Conservation (phyloP, 2,797 vertebrate genomes). For the Myotis pilosus region DNA sequence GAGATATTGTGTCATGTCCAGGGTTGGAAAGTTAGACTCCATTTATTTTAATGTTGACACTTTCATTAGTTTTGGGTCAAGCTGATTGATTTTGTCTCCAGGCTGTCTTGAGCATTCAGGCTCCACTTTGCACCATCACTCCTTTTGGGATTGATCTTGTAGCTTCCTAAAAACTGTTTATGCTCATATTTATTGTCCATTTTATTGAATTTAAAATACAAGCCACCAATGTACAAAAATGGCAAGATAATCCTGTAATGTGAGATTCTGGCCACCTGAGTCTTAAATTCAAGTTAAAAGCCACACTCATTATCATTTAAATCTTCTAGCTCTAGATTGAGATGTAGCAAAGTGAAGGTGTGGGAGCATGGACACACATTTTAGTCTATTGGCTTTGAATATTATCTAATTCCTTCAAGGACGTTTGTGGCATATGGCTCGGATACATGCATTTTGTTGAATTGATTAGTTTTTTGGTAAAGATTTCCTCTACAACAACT, state of each 20-base stretch:
- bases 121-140: neutral
- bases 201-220: neutral
- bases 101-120: fast-evolving
- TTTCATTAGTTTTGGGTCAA: neutral
- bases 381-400: no score
- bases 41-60: neutral
- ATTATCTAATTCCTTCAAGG: no score
- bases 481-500: neutral
- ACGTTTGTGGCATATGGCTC: no score
- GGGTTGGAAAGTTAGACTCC: neutral
- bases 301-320: neutral
- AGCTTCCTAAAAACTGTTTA: neutral
- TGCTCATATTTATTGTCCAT: neutral
- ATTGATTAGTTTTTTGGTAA: neutral
- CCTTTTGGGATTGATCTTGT: neutral
- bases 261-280: neutral
- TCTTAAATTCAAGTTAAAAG: neutral
- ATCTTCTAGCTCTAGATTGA: neutral
- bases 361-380: no score
- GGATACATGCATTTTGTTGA: neutral
- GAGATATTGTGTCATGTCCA: neutral
- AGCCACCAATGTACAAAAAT: slow-evolving; percentile 7
- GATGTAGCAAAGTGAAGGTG: neutral
- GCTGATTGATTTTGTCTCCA: neutral
- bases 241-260: neutral